phyloP scores from a whole-genome alignment of 2,113 vertebrate genomes.

The Eolophus roseicapilla region DNA sequence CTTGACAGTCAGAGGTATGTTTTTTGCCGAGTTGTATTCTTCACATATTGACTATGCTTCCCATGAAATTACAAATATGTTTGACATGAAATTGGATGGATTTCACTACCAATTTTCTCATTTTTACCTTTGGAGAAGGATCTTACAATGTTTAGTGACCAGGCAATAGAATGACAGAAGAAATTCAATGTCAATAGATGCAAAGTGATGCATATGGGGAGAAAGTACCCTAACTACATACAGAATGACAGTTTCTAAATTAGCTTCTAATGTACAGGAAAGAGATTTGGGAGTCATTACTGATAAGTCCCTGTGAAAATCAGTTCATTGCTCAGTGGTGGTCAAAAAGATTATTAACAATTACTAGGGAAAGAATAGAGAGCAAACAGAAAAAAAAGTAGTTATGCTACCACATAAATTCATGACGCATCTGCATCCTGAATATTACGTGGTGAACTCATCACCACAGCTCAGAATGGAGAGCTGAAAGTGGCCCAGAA shows the following conservation, averaged over 20 bases:
- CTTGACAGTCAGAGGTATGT: neutral
- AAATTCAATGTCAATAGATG: conserved; percentile 34
- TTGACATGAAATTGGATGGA: conserved; percentile 24
- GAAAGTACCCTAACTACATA: neutral
- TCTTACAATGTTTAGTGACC: conserved; percentile 45
- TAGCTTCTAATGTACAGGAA: neutral
- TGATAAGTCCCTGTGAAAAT: conserved; percentile 13
- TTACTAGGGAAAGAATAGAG: neutral
- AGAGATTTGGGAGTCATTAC: neutral
- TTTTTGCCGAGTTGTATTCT: neutral
- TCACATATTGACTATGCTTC: neutral
- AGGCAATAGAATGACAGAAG: neutral
- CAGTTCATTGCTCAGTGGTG: neutral
- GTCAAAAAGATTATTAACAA: conserved; percentile 16
- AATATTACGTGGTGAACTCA: neutral
- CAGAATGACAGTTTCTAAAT: conserved; percentile 1
- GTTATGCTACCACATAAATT: neutral
- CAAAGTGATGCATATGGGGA: neutral
- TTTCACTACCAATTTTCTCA: conserved; percentile 24
- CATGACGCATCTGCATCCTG: neutral
- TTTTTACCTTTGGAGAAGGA: conserved; percentile 18
- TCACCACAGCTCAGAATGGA: neutral
- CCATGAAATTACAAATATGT: conserved; percentile 11
- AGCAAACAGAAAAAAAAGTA: neutral
- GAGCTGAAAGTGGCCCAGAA: neutral